A percentile compares a stretch with the other conserved stretches of the same genome.
Conservation (phyloP, 2,888 invertebrate species). For the Leucania comma region DNA sequence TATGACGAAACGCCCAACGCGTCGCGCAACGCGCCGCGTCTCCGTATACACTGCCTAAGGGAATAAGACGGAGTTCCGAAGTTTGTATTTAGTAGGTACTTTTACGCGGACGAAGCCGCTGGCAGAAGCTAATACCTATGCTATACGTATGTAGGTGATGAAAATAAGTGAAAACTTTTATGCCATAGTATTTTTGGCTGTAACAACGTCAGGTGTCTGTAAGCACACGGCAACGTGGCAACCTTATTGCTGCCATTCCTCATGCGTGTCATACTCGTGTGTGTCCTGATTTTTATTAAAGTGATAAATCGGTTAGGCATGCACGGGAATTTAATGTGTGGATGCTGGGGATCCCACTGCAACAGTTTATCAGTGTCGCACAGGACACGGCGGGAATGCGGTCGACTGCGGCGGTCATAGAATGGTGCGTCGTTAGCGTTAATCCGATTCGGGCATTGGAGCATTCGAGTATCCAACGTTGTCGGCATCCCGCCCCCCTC, state of each 20-base stretch:
- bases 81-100: too few relatives aligned
- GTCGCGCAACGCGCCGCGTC: too few relatives aligned
- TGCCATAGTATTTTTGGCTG: not conserved
- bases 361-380: conserved; percentile 77
- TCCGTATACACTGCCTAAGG: too few relatives aligned
- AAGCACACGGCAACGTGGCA: conserved; percentile 18
- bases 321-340: conserved; percentile 55
- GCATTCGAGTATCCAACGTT: conserved; percentile 76
- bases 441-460: conserved; percentile 87
- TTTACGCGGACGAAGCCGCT: too few relatives aligned
- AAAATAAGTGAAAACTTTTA: not conserved
- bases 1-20: too few relatives aligned
- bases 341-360: conserved; percentile 53
- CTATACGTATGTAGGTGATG: not conserved
- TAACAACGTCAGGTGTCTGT: conserved; percentile 25
- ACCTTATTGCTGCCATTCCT: conserved; percentile 33
- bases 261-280: conserved; percentile 21
- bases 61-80: too few relatives aligned
- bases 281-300: conserved; percentile 51
- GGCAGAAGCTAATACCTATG: too few relatives aligned
- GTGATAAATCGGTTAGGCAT: conserved; percentile 55
- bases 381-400: conserved; percentile 73
- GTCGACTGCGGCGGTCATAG: conserved; percentile 74
- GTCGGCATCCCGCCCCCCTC: conserved; percentile 75
- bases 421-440: conserved; percentile 88